phyloP scores from a whole-genome alignment of 2,113 vertebrate species.

The Mobula hypostoma region DNA sequence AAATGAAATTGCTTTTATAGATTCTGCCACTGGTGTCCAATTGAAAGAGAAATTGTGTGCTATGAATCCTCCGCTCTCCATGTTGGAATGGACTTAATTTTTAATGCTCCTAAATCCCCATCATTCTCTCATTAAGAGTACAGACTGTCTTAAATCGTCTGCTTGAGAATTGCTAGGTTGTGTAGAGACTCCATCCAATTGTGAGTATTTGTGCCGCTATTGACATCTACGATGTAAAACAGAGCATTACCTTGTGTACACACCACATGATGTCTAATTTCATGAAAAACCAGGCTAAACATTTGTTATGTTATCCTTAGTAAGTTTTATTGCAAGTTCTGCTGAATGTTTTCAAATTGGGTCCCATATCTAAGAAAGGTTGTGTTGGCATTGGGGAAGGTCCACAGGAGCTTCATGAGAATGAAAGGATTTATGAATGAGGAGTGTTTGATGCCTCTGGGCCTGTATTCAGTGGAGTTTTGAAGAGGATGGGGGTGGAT shows the following conservation, averaged over 20 bases:
- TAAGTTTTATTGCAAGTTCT: background rate
- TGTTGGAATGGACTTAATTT: background rate
- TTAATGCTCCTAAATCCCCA: conserved; percentile 1
- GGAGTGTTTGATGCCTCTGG: too few species aligned
- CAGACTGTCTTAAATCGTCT: background rate
- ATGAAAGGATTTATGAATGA: too few species aligned
- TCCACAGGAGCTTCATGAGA: too few species aligned
- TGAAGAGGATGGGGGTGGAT: too few species aligned
- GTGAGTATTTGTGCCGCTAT: background rate
- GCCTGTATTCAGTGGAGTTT: too few species aligned
- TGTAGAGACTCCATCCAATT: background rate
- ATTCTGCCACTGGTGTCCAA: background rate
- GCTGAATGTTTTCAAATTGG: background rate
- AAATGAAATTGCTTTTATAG: conserved; percentile 30
- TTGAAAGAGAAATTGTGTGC: conserved; percentile 22
- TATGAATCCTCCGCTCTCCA: too few species aligned
- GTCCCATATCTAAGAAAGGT: too few species aligned
- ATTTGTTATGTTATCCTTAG: background rate
- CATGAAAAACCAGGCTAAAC: background rate
- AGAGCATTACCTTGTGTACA: background rate
- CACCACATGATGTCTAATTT: background rate
- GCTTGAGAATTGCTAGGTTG: background rate
- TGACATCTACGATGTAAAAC: too few species aligned
- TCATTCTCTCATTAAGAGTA: conserved; percentile 18
- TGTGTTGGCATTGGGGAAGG: too few species aligned